Conservation (phyloP, 1,140 invertebrate species). For the Heliothis virescens region DNA sequence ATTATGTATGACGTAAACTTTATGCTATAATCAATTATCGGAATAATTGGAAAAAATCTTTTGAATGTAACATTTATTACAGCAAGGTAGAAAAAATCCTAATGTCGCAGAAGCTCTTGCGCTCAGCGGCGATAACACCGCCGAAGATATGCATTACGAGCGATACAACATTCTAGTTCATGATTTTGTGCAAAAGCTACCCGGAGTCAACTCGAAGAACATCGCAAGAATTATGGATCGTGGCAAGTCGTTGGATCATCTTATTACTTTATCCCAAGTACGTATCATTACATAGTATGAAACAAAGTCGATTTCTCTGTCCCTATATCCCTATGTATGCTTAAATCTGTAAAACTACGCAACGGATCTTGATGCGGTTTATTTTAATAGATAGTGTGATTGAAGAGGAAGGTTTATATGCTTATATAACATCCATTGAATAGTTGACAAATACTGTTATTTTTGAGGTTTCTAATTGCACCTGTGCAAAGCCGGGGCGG, state of each 20-base stretch:
- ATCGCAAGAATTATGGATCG: conserved; percentile 92
- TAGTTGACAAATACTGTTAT: too few relatives aligned
- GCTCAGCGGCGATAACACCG: conserved; percentile 88
- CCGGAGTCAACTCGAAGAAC: conserved; percentile 96
- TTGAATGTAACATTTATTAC: conserved; percentile 56
- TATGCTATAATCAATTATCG: too few relatives aligned
- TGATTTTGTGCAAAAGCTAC: conserved; percentile 96
- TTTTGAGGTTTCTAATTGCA: too few relatives aligned
- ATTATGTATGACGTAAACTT: background rate
- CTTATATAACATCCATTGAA: background rate
- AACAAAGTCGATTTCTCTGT: too few relatives aligned
- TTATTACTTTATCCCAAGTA: conserved; percentile 87
- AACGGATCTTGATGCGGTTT: too few relatives aligned
- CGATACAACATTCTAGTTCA: conserved; percentile 92
- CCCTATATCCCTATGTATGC: too few relatives aligned
- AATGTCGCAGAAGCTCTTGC: conserved; percentile 89
- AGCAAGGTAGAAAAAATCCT: conserved; percentile 93
- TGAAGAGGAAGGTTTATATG: conserved; percentile 27
- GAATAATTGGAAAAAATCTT: background rate
- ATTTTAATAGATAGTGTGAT: too few relatives aligned
- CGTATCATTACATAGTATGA: background rate
- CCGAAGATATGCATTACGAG: conserved; percentile 87
- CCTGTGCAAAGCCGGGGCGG: too few relatives aligned
- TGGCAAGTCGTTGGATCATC: conserved; percentile 91
- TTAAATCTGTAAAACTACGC: too few relatives aligned